phyloP scores from a whole-genome alignment of 2,797 vertebrate genomes.

The Delichon dasypus region DNA sequence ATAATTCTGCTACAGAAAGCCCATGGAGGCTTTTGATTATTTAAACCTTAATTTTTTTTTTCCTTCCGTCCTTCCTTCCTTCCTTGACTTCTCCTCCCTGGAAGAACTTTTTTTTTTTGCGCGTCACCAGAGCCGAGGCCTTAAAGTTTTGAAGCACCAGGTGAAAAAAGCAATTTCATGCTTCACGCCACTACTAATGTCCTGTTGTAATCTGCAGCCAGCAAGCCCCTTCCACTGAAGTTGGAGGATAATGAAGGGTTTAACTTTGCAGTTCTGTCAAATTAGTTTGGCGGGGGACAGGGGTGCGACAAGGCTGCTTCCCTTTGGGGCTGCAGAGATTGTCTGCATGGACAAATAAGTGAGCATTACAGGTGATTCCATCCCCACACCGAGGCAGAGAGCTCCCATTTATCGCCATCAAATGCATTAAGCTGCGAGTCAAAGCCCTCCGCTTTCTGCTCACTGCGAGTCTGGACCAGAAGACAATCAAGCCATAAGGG shows the following conservation, averaged over 20 bases:
- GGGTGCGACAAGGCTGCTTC: conserved; percentile 57
- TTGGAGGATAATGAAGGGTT: conserved; percentile 80
- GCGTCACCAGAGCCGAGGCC: conserved; percentile 36
- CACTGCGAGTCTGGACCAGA: conserved; percentile 79
- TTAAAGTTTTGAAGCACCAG: conserved; percentile 74
- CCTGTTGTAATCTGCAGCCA: conserved; percentile 79
- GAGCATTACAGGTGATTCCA: conserved; percentile 65
- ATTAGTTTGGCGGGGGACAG: conserved; percentile 70
- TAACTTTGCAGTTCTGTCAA: conserved; percentile 76
- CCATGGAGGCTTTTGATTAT: background rate
- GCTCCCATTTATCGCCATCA: conserved; percentile 78
- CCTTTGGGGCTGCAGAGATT: conserved; percentile 29
- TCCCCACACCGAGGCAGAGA: conserved; percentile 49
- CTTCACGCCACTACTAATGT: conserved; percentile 79
- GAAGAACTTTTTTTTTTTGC: background rate
- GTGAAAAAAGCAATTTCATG: conserved; percentile 87
- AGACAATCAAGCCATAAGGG: conserved; percentile 91
- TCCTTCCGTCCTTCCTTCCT: too few species aligned
- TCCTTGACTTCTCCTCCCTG: background rate
- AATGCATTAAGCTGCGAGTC: conserved; percentile 73
- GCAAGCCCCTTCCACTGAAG: conserved; percentile 79
- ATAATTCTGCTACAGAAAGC: background rate
- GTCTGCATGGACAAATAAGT: conserved; percentile 49
- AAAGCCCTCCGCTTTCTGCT: conserved; percentile 80
- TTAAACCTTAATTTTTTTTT: background rate